Percentiles rank a stretch among this genome's conserved stretches.
Evolutionary conservation across 2,113 vertebrate genomes (phyloP).

Genomic region (Rattus norvegicus): GRCr8 NC_086039.1:140499501-140500000

Average conservation of each 20-base stretch:
- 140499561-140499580: conserved; percentile 94
- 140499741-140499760: conserved; percentile 20
- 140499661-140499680: not conserved
- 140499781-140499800: conserved; percentile 22
- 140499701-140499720: not conserved
- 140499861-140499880: not conserved
- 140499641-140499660: conserved; percentile 4
- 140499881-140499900: not conserved
- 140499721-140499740: conserved; percentile 18
- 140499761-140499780: conserved; percentile 6
- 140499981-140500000: not conserved
- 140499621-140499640: conserved; percentile 91
- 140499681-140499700: conserved; percentile 20
- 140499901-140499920: not conserved
- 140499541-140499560: conserved; percentile 88
- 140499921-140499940: not conserved
- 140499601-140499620: conserved; percentile 96
- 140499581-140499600: conserved; percentile 93
- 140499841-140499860: not conserved
- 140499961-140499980: too few relatives aligned
- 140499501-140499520: conserved; percentile 91
- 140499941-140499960: not conserved
- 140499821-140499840: conserved; percentile 38
- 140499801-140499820: not conserved
- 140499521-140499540: conserved; percentile 88